These are phyloP conservation scores for Hycleus cichorii DNA, from an alignment of 1,140 invertebrate genomes.

Conservation along the genomic window DNA sequence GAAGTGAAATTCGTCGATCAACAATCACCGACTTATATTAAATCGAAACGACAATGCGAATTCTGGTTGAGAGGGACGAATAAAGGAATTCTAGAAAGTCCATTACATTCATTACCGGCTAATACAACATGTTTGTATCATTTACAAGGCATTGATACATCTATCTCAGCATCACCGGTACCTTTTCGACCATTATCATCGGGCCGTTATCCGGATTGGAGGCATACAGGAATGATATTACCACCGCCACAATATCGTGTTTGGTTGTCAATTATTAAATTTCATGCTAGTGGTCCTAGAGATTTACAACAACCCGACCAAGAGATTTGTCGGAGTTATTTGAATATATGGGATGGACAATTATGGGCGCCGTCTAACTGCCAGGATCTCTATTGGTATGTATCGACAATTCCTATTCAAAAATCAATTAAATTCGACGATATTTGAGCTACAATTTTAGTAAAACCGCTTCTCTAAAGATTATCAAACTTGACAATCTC, in stretches of 20 bases:
- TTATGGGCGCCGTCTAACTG: conserved; percentile 67
- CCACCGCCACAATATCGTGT: conserved; percentile 64
- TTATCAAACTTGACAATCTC: no score
- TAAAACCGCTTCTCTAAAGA: no score
- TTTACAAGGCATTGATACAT: conserved; percentile 58
- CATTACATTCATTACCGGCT: conserved; percentile 71
- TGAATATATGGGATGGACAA: conserved; percentile 78
- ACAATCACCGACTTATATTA: conserved; percentile 68
- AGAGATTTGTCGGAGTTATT: conserved; percentile 68
- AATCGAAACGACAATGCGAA: conserved; percentile 74
- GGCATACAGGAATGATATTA: conserved; percentile 48
- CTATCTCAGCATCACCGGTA: conserved; percentile 49
- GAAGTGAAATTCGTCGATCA: conserved; percentile 76
- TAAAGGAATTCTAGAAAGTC: conserved; percentile 69
- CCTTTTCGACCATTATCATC: conserved; percentile 51
- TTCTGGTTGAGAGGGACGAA: conserved; percentile 76
- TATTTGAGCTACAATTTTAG: no score
- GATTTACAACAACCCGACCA: conserved; percentile 54
- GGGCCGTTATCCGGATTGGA: conserved; percentile 52
- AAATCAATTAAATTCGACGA: no score
- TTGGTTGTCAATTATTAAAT: conserved; percentile 82
- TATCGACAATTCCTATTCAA: background rate
- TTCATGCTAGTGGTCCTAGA: conserved; percentile 58
- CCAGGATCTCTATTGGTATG: conserved; percentile 72
- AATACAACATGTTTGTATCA: conserved; percentile 84